Conservation (phyloP, 1,140 invertebrate genomes). For the Zaprionus camerounensis region DNA sequence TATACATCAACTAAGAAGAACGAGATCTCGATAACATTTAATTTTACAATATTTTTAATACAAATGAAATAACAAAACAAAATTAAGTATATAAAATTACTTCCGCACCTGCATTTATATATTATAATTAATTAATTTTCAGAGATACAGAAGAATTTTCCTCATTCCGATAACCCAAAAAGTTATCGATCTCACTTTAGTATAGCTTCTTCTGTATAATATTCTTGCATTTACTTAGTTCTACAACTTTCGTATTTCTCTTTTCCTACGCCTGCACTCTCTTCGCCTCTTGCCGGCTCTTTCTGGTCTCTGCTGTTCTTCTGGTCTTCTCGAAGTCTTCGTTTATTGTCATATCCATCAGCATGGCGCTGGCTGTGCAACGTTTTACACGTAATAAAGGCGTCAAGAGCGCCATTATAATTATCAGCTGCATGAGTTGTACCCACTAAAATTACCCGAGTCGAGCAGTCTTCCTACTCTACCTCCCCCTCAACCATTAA, state of each 20-base stretch:
- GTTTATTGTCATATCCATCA: slow-evolving; percentile 65
- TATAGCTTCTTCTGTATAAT: background rate
- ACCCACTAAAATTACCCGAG: slow-evolving; percentile 18
- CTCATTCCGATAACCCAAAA: too few relatives aligned
- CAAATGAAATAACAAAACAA: too few relatives aligned
- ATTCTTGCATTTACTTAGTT: background rate
- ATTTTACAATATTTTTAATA: too few relatives aligned
- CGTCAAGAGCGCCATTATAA: slow-evolving; percentile 79
- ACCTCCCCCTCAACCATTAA: background rate
- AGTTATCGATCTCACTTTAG: background rate
- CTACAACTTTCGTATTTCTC: too few relatives aligned
- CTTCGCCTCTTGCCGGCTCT: background rate
- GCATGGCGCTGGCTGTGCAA: slow-evolving; percentile 62
- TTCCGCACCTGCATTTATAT: too few relatives aligned
- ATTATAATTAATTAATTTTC: too few relatives aligned
- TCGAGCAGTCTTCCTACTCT: slow-evolving; percentile 9
- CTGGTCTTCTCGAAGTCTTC: slow-evolving; percentile 3
- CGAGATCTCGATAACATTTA: too few relatives aligned
- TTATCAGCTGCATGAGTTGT: slow-evolving; percentile 57
- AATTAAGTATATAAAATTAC: too few relatives aligned
- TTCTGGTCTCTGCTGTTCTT: background rate
- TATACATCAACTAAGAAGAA: too few relatives aligned
- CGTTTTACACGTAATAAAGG: slow-evolving; percentile 81
- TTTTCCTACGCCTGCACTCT: too few relatives aligned
- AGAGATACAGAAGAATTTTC: too few relatives aligned